Base-by-base conservation (phyloP, 2,888 invertebrate genomes). In the Nineta flava region DNA sequence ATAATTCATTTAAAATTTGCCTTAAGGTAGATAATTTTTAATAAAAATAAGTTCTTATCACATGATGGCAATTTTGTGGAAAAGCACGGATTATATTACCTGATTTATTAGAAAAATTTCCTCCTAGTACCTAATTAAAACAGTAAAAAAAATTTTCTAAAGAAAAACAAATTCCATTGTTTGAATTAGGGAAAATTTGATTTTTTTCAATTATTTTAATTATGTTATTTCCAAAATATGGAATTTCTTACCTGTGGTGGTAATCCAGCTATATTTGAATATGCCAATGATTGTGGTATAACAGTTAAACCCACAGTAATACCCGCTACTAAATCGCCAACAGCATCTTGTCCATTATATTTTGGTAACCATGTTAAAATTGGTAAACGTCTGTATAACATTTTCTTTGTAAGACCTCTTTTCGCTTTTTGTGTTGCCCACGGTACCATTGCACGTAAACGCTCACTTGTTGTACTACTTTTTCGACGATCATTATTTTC, bases 241-340 rank as follows among this genome's bases (percentile, higher is more conserved):
- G 3, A 44, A 6, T 26, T 46, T 62, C 64, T 62, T 62, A 78
- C 79, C 63, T 80, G 71, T 26, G 83, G 75, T 48, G 86, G 83
- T 53, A 87, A 69, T 16, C 85, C 84, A 46, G 87, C 87, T 53
- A 87, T 82, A 62, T 80, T 83, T 26, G 85, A 76, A 66, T 87
- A 87, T 10, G 87, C 87, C 52, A 87, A 70, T 12, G 86, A 85
- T 69, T 93, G 93, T 12, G 93, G 94, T 58, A 95, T 91, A 50
- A 94, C 91, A 1, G 93, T 94, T 52, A 94, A 75, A 0, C 92
- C 94, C 12, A 94, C 93, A 2, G 93, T 92, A 51, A 94, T 69
- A 50, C 93, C 93, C 4, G 94, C 93, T 53, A 95, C 85, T 42
- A 91, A 64, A 70, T 95, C 94, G 9, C 91, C 87, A 47, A 88